These are phyloP conservation scores for Poecilia latipinna DNA, from an alignment of 2,113 vertebrate species.

Conservation along the genomic window DNA sequence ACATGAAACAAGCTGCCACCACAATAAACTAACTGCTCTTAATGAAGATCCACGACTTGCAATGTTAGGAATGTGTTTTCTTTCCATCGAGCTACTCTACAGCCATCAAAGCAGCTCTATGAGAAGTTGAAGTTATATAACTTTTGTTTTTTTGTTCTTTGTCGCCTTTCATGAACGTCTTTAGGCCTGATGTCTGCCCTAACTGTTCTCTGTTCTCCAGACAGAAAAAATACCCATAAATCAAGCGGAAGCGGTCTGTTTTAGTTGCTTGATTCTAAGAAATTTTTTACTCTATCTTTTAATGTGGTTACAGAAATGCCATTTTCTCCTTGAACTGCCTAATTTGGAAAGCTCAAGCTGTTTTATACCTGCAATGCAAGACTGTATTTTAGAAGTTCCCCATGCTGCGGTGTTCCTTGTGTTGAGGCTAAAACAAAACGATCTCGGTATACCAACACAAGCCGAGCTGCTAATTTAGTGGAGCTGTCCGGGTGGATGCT, in stretches of 20 bases:
- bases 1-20: not conserved
- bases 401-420: slow-evolving; percentile 15
- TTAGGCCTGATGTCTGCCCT: too few relatives aligned
- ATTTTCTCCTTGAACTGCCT: too few relatives aligned
- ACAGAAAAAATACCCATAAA: too few relatives aligned
- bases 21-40: slow-evolving; percentile 6
- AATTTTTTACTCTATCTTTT: too few relatives aligned
- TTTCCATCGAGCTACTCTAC: not conserved
- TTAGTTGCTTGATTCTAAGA: too few relatives aligned
- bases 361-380: not conserved
- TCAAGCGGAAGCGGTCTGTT: too few relatives aligned
- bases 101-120: slow-evolving; percentile 19
- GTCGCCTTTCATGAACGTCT: too few relatives aligned
- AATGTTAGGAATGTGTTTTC: not conserved
- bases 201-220: too few relatives aligned
- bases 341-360: too few relatives aligned
- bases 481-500: slow-evolving; percentile 57
- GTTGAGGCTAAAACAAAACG: slow-evolving; percentile 34
- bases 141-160: too few relatives aligned
- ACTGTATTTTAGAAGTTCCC: slow-evolving; percentile 41
- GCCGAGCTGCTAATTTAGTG: slow-evolving; percentile 57
- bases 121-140: too few relatives aligned
- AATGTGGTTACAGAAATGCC: too few relatives aligned
- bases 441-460: slow-evolving; percentile 17
- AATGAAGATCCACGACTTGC: slow-evolving; percentile 5